Evolutionary conservation across 2,888 invertebrate species (phyloP).

Genomic region (Allygus modestus): DNA sequence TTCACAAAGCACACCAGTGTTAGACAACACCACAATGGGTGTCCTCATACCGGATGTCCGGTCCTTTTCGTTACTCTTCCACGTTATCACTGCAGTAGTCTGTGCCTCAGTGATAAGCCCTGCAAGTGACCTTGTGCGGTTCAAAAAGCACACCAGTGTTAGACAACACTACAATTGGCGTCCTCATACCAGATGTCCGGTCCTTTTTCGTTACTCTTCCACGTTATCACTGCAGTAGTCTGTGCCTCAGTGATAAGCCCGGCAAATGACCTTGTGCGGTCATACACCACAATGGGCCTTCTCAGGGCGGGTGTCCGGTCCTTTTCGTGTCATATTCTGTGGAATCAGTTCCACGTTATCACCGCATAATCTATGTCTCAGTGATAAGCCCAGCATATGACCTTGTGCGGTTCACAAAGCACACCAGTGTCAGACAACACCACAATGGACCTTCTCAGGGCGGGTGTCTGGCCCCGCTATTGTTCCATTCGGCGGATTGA

Average conservation of each 20-base stretch:
- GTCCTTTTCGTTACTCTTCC: neutral
- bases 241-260: too few relatives aligned
- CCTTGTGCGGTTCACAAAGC: neutral
- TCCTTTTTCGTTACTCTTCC: too few relatives aligned
- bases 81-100: neutral
- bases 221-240: too few relatives aligned
- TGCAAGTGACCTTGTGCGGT: neutral
- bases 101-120: conserved; percentile 6
- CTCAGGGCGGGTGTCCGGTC: neutral
- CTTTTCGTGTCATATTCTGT: neutral
- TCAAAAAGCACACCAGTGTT: neutral
- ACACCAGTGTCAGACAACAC: conserved; percentile 24
- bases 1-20: neutral
- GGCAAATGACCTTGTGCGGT: too few relatives aligned
- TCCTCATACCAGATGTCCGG: too few relatives aligned
- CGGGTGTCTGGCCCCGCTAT: conserved; percentile 17
- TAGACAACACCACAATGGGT: neutral
- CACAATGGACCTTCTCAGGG: conserved; percentile 12
- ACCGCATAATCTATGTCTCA: neutral
- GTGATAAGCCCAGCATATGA: neutral
- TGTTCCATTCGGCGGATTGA: conserved; percentile 31
- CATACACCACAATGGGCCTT: neutral
- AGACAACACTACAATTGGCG: too few relatives aligned
- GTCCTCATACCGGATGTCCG: neutral
- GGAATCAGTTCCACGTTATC: neutral